Evolutionary conservation across 1,140 invertebrate genomes (phyloP).

Genomic region (Bombus pascuorum): DNA sequence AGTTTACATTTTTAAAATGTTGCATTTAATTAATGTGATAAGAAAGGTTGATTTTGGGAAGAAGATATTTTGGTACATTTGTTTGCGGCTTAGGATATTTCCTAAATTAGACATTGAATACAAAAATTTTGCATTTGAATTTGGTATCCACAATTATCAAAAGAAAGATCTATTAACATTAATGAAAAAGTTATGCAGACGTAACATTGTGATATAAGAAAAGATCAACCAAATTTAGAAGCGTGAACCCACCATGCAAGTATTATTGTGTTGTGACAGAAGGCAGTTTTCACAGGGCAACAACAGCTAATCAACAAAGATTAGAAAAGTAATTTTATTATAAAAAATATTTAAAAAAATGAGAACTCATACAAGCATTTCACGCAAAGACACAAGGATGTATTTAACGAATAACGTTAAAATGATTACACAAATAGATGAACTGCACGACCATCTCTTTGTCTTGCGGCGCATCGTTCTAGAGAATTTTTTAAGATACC

Average conservation of each 20-base stretch:
- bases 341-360: constrained; percentile 74
- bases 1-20: constrained; percentile 33
- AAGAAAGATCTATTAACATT: constrained; percentile 59
- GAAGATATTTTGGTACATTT: constrained; percentile 22
- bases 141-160: constrained; percentile 67
- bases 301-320: constrained; percentile 81
- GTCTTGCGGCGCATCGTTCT: constrained; percentile 69
- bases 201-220: constrained; percentile 66
- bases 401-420: constrained; percentile 72
- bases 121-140: constrained; percentile 69
- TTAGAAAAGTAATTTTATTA: constrained; percentile 81
- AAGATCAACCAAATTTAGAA: constrained; percentile 71
- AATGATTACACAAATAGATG: constrained; percentile 67
- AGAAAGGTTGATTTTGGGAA: background rate
- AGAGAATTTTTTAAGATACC: constrained; percentile 70
- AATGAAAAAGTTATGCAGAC: constrained; percentile 54
- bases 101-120: constrained; percentile 69
- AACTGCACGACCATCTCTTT: constrained; percentile 70
- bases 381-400: constrained; percentile 67
- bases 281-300: constrained; percentile 83
- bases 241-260: constrained; percentile 80
- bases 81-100: constrained; percentile 68
- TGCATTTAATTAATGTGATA: background rate
- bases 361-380: constrained; percentile 70
- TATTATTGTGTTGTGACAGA: constrained; percentile 83